phyloP scores from a whole-genome alignment of 2,888 invertebrate genomes.

The Leucoma salicis region DNA sequence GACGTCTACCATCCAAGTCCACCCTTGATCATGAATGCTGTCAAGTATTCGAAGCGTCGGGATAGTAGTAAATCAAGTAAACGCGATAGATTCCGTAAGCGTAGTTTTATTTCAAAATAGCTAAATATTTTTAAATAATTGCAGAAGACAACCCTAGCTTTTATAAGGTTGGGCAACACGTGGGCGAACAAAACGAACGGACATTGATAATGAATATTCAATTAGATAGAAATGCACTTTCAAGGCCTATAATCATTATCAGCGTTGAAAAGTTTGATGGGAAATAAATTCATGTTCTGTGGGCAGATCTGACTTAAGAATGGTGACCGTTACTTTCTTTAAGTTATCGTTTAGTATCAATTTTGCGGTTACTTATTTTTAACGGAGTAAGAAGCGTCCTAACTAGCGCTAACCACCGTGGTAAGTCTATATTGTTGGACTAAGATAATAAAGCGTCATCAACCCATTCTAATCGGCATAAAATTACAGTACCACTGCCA shows the following conservation, averaged over 20 bases:
- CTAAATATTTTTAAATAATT: too few relatives aligned
- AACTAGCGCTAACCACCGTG: background rate
- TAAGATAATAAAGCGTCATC: too few relatives aligned
- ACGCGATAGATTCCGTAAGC: too few relatives aligned
- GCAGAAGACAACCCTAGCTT: background rate
- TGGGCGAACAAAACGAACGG: conserved; percentile 30
- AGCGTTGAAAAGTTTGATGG: conserved; percentile 16
- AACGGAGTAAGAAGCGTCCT: background rate
- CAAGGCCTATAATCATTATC: conserved; percentile 20
- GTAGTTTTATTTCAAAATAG: too few relatives aligned
- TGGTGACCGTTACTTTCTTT: background rate
- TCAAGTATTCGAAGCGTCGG: too few relatives aligned
- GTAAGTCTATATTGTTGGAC: background rate
- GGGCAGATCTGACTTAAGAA: background rate
- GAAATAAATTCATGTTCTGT: conserved; percentile 7
- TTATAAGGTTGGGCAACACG: conserved; percentile 35
- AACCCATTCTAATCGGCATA: too few relatives aligned
- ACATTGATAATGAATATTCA: conserved; percentile 33
- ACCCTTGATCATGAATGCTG: too few relatives aligned
- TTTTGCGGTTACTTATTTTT: background rate
- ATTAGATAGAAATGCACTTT: conserved; percentile 24
- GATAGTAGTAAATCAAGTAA: too few relatives aligned
- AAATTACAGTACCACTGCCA: too few relatives aligned
- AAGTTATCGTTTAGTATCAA: background rate
- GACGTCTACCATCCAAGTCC: too few relatives aligned